Base-by-base conservation (phyloP, 2,888 invertebrate species). In the Andrena flavipes region DNA sequence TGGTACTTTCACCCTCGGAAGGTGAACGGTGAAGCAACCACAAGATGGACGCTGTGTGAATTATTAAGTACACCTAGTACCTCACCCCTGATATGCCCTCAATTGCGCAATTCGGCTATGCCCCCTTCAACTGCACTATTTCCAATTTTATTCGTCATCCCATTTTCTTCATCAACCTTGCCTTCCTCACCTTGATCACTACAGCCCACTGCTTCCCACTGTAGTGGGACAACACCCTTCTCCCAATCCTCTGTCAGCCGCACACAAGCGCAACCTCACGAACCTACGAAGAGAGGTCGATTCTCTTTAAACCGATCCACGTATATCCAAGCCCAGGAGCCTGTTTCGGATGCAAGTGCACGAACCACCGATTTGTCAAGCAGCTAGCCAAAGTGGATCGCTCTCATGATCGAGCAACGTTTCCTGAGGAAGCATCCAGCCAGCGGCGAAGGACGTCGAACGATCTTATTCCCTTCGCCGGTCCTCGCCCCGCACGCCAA, bases 351-450 rank as follows among this genome's bases (percentile, higher is more conserved):
- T 84, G 83, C 83, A 59, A 74, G 67, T 84, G 67, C 83, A 84
- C 83, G 83, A 84, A 82, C 83, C 26, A 75, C 74, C 78, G 68
- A 78, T 84, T 87, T 85, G 76, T 81, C 80, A 85, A 78, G 54
- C 74, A 49, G 78, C 60, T 64, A 63, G 56, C 33, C 80, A 71
- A 84, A 84, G 80, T 87, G 82, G 87, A 87, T 87, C 86, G 86
- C 79, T 30, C 65, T 72, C 65, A 49, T 80, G 74, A 82, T 82
- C 77, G 80, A 73, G 59, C 73, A 70, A 65, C 64, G 42, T 54
- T 71, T 72, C 74, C 85, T 72, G 51, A 69, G 60, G 62, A 65
- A 79, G 81, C 23, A 56, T 60, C 35, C 67, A 63, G 29, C 60
- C 23, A 35, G 33, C 35, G 29, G 59, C 67, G 26, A 13, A 59